phyloP scores from a whole-genome alignment of 2,113 vertebrate species.

The Castor canadensis region DNA sequence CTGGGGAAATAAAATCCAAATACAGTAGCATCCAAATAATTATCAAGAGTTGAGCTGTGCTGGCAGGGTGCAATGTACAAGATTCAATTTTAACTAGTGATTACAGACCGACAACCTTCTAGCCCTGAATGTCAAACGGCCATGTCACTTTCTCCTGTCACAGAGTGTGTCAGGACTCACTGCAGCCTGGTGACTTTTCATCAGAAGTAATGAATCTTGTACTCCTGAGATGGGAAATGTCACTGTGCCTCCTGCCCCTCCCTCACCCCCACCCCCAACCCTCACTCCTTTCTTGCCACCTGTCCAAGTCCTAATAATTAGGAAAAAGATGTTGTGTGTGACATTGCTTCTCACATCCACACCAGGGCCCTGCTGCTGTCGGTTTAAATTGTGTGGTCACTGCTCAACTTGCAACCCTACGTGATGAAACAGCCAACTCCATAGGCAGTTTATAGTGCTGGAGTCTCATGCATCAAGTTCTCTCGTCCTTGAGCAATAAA shows the following conservation, averaged over 20 bases:
- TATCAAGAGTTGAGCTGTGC: conserved; percentile 73
- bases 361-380: conserved; percentile 30
- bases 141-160: conserved; percentile 81
- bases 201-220: conserved; percentile 72
- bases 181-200: conserved; percentile 76
- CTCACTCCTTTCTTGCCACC: conserved; percentile 61
- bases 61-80: conserved; percentile 79
- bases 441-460: not conserved
- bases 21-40: conserved; percentile 81
- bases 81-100: conserved; percentile 85
- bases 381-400: conserved; percentile 64
- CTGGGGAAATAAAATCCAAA: conserved; percentile 80
- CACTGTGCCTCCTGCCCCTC: not conserved
- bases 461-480: conserved; percentile 56
- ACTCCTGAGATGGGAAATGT: conserved; percentile 56
- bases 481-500: conserved; percentile 71
- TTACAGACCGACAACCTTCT: conserved; percentile 79
- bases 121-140: conserved; percentile 83
- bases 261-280: not conserved
- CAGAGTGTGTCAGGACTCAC: conserved; percentile 74
- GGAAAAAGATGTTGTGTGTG: conserved; percentile 7
- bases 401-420: not conserved
- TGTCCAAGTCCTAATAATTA: conserved; percentile 59
- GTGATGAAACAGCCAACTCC: conserved; percentile 31
- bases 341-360: not conserved